These are phyloP conservation scores for Corapipo altera DNA, from an alignment of 2,113 vertebrate genomes.

Conservation along the genomic window DNA sequence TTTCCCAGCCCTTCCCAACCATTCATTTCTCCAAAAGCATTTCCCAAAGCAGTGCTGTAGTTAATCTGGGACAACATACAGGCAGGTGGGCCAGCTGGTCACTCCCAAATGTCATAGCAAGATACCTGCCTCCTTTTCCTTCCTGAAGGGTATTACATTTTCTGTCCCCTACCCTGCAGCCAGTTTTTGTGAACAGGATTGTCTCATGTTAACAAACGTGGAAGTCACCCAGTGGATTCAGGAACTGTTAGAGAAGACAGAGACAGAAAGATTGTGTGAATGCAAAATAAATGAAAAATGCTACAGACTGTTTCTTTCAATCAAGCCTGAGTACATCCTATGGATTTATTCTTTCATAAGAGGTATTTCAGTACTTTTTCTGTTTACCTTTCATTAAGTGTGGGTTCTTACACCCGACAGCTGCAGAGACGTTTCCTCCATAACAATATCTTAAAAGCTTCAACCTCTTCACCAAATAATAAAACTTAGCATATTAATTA, in stretches of 20 bases:
- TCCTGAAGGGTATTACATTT: background rate
- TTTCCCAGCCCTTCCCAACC: background rate
- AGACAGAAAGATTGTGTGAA: background rate
- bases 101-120: background rate
- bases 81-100: background rate
- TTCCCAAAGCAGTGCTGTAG: background rate
- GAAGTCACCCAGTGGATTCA: background rate
- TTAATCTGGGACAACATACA: background rate
- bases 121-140: background rate
- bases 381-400: background rate
- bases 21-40: background rate
- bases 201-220: background rate
- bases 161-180: background rate
- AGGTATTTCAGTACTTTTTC: background rate
- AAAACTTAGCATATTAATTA: constrained; percentile 11
- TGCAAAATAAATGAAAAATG: background rate
- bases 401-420: background rate
- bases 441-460: background rate
- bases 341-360: background rate
- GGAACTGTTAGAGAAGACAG: background rate
- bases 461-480: background rate
- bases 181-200: background rate
- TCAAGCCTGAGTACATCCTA: background rate
- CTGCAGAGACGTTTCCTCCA: background rate
- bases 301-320: background rate